A percentile compares a stretch with the other conserved stretches of the same genome.
phyloP scores from a whole-genome alignment of 2,797 vertebrate genomes.

The Oreochromis grahami region DNA sequence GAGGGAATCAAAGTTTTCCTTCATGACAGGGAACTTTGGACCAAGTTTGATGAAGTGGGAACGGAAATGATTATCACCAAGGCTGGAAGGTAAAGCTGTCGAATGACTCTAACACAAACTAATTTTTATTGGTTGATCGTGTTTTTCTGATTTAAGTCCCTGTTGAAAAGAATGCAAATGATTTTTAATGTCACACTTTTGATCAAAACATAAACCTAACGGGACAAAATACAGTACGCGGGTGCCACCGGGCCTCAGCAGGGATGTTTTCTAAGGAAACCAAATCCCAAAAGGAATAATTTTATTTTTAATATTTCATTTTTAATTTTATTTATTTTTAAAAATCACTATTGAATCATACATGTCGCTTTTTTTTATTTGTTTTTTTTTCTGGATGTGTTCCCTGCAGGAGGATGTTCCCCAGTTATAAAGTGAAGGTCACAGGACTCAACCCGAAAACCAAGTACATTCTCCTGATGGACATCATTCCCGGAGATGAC shows the following conservation, averaged over 20 bases:
- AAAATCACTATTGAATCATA: not conserved
- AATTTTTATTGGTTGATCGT: not conserved
- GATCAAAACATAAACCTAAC: not conserved
- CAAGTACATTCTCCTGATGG: constrained; percentile 98
- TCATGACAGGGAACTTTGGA: constrained; percentile 91
- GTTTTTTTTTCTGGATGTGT: not conserved
- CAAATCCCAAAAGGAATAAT: not conserved
- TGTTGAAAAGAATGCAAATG: not conserved
- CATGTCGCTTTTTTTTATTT: not conserved
- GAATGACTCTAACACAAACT: not conserved
- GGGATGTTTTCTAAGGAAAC: not conserved
- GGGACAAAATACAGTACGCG: not conserved
- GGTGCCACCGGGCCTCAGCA: not conserved
- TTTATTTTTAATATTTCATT: not conserved
- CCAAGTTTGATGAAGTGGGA: constrained; percentile 91
- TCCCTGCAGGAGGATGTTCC: constrained; percentile 89
- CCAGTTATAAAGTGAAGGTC: constrained; percentile 97
- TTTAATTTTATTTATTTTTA: not conserved
- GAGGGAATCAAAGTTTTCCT: constrained; percentile 92
- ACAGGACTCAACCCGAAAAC: constrained; percentile 95
- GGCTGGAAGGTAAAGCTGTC: constrained; percentile 82
- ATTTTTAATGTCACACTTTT: not conserved
- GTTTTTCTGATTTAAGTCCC: not conserved
- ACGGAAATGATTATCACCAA: constrained; percentile 99
- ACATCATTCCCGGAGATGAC: constrained; percentile 90